Evolutionary conservation across 2,888 invertebrate genomes (phyloP).

Genomic region (Mechanitis messenoides): DNA sequence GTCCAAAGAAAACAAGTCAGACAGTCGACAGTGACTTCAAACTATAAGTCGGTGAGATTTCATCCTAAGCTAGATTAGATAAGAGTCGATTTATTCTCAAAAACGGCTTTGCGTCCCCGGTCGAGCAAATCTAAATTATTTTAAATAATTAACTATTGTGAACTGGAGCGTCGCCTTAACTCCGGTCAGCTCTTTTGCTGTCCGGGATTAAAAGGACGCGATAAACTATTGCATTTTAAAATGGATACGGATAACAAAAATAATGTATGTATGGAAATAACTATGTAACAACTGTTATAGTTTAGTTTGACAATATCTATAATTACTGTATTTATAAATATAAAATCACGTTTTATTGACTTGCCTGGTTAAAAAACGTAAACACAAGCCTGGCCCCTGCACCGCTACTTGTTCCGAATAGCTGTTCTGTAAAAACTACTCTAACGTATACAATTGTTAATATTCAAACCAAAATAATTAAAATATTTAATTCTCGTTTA

Average conservation of each 20-base stretch:
- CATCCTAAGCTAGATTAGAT: conserved; percentile 32
- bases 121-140: conserved; percentile 65
- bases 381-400: conserved; percentile 25
- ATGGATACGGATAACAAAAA: conserved; percentile 73
- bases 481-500: conserved; percentile 22
- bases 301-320: conserved; percentile 65
- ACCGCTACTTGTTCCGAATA: conserved; percentile 19
- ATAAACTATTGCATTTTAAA: conserved; percentile 74
- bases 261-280: conserved; percentile 68
- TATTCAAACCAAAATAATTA: conserved; percentile 19
- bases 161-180: conserved; percentile 45
- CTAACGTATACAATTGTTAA: conserved; percentile 34
- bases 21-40: conserved; percentile 27
- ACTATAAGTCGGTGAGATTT: conserved; percentile 33
- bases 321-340: conserved; percentile 47
- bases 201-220: conserved; percentile 36
- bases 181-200: conserved; percentile 19
- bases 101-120: conserved; percentile 45
- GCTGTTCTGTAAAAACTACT: conserved; percentile 26
- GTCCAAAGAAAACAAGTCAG: conserved; percentile 29
- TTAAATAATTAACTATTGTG: conserved; percentile 69
- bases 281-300: conserved; percentile 71
- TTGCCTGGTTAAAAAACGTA: conserved; percentile 36
- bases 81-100: conserved; percentile 59
- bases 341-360: conserved; percentile 43